Conservation (phyloP, 2,888 invertebrate genomes). For the Monoplex corrugatus region DNA sequence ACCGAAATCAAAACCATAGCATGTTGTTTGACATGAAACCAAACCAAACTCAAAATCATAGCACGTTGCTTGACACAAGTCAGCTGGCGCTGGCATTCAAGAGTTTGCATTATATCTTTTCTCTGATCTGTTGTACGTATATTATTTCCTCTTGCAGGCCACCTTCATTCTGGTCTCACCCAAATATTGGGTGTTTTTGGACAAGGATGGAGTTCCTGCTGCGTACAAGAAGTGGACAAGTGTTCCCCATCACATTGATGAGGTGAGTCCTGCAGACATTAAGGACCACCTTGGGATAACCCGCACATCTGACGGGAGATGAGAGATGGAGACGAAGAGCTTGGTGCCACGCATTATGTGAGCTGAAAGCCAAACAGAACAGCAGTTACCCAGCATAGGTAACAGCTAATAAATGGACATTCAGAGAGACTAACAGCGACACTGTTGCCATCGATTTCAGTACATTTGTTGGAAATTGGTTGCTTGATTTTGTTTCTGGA, state of each 20-base stretch:
- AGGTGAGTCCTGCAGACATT: conserved; percentile 45
- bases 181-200: conserved; percentile 22
- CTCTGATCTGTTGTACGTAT: not conserved
- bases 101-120: not conserved
- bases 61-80: too few species aligned
- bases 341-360: not conserved
- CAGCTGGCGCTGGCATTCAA: too few species aligned
- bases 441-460: too few species aligned
- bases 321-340: not conserved
- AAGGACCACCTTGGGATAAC: not conserved
- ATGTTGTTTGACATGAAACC: too few species aligned
- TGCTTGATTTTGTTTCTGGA: too few species aligned
- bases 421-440: too few species aligned
- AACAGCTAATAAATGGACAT: not conserved
- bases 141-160: not conserved
- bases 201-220: not conserved
- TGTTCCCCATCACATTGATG: conserved; percentile 48
- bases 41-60: too few species aligned
- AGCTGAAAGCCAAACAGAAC: not conserved
- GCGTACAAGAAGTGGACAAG: conserved; percentile 52
- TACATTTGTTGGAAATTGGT: too few species aligned
- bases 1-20: too few species aligned
- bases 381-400: too few species aligned
- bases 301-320: not conserved
- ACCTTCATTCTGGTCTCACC: not conserved